Base-by-base conservation (phyloP, 2,888 invertebrate genomes). In the Sinelater perroti region DNA sequence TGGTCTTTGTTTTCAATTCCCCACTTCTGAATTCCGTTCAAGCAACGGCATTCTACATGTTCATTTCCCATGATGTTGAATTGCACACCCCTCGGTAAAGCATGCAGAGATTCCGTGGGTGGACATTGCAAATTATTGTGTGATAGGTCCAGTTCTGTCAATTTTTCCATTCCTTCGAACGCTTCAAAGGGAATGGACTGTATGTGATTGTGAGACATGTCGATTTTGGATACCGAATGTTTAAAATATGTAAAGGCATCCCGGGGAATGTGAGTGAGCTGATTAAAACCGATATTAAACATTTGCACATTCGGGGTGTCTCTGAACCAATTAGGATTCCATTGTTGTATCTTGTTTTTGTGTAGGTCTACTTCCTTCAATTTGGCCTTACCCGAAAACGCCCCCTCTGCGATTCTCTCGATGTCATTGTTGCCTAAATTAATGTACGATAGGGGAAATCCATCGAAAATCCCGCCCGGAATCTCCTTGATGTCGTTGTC, bases 321-420 rank as follows among this genome's bases (percentile, higher is more conserved):
- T 28, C 60, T 62, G 54, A 76, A 76, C 76, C 77, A 77, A n/a
- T 72, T 63, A 8, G 60, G 40, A 45, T 75, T 70, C 74, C 73
- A 75, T 6, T 30, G 45, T 5, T 66, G 55, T 4, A 77, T 55
- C 44, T 62, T 64, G 59, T 77, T 77, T 24, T 64, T 56, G 53
- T 76, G 75, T 13, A 76, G 56, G 40, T 72, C 70, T 11, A 77
- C 56, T 33, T 67, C 65, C 3, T 55, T 52, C 46, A 77, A 62
- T 38, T 68, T 67, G 0, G 72, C 67, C 63, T 75, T 71, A 58
- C 8, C 60, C 26, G 33, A 70, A 67, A 14, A 68, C 68, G 13
- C 60, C 65, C 59, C n/a, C 7, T 60, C 40, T 18, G 64, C 55
- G 4, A 70, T 60, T n/a, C 16, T 10, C 20, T 42, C 36, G 14